Base-by-base conservation (phyloP, 2,797 vertebrate genomes). In the Thunnus albacares region DNA sequence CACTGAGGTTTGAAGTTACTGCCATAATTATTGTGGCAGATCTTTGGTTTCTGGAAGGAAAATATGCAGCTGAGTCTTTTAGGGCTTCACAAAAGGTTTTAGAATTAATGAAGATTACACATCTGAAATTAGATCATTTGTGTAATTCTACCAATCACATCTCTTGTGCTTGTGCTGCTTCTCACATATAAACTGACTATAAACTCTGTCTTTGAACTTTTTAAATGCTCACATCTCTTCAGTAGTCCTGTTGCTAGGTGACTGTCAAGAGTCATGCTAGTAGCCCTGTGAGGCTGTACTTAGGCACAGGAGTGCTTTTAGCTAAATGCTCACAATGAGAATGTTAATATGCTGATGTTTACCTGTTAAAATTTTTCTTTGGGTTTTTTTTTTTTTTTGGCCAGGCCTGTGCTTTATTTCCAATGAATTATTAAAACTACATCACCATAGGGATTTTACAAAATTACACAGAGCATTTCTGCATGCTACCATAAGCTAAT, bases 201-300 rank as follows among this genome's bases (percentile, higher is more conserved):
- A 63, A 59, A 58, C 3, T 28, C 35, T 57, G 38, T 38, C 22
- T 69, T 8, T 70, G 53, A 30, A 28, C 55, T n/a, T 58, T 43
- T 10, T 30, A 12, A 49, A 30, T 28, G 30, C 22, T 58, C 45
- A n/a, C 45, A 60, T 28, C 63, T 30, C 43, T 28, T 24, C 41
- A 65, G 43, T 49, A 4, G 45, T 35, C 22, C 56, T 51, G 56
- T 18, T 60, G 43, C n/a, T 26, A 6, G 22, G 35, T 28, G 9
- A 7, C 47, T 38, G n/a, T 71, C 41, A 51, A 11, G 33, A 51
- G 18, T 51, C 47, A 20, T 51, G 18, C 6, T 51, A 43, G 47
- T 51, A 20, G 47, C 18, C 18, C 47, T 51, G 18, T 51, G 7
- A 51, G 18, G 17, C 45, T 17, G 15, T 8, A 9, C 15, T 17